A percentile compares a stretch with the other conserved stretches of the same genome.
These are phyloP conservation scores for Ferdinandea cuprea DNA, from an alignment of 2,888 invertebrate genomes.

Conservation along the genomic window DNA sequence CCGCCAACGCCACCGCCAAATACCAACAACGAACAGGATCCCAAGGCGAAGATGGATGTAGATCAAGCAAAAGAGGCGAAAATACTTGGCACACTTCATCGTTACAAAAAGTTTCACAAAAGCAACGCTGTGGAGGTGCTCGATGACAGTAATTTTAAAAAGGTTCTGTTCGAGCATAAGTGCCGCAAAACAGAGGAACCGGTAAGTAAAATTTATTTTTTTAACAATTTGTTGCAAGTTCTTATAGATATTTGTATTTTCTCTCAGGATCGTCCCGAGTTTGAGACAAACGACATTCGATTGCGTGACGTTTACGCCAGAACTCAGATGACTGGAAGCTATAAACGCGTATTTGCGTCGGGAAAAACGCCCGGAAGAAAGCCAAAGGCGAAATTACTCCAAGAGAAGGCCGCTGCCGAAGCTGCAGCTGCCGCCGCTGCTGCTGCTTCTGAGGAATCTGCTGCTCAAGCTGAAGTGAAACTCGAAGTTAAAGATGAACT, in stretches of 20 bases:
- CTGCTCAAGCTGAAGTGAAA: conserved; percentile 18
- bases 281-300: conserved; percentile 90
- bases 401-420: conserved; percentile 43
- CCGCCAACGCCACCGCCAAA: background rate
- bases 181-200: conserved; percentile 88
- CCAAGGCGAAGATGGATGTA: conserved; percentile 50
- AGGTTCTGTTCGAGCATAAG: conserved; percentile 89
- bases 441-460: conserved; percentile 3
- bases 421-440: conserved; percentile 6
- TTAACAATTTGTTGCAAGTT: no score
- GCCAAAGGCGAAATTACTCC: conserved; percentile 77
- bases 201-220: conserved; percentile 84
- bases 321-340: conserved; percentile 81
- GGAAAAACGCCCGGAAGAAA: conserved; percentile 79
- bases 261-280: conserved; percentile 88
- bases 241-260: conserved; percentile 29
- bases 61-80: conserved; percentile 69
- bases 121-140: conserved; percentile 47
- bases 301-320: conserved; percentile 86
- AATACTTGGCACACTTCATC: conserved; percentile 57
- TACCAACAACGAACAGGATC: conserved; percentile 17
- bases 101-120: conserved; percentile 57
- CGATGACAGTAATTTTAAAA: conserved; percentile 83
- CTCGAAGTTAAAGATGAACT: conserved; percentile 51
- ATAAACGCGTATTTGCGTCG: conserved; percentile 77